Conservation (phyloP, 1,140 invertebrate species). For the Telenomus remus region DNA sequence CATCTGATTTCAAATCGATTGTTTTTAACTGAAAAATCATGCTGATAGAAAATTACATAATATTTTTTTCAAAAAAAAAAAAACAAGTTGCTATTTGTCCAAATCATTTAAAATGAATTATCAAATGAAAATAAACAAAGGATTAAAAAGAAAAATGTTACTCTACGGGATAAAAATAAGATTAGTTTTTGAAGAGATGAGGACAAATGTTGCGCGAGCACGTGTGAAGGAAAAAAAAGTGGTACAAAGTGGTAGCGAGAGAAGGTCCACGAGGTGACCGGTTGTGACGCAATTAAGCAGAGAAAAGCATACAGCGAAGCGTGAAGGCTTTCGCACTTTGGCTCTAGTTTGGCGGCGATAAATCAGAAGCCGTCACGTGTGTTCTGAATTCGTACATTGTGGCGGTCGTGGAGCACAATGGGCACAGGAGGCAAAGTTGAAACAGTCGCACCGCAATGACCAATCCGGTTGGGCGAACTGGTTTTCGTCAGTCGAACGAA, state of each 20-base stretch:
- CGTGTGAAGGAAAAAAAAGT: not conserved
- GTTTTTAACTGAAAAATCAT: no score
- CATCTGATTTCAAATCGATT: no score
- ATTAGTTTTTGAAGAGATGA: no score
- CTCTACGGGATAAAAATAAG: no score
- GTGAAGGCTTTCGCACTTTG: constrained; percentile 4
- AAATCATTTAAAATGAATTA: no score
- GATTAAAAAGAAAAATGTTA: no score
- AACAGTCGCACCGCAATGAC: constrained; percentile 15
- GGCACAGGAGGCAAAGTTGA: constrained; percentile 10
- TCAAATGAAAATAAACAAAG: no score
- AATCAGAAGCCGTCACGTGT: constrained; percentile 19
- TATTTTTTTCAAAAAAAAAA: no score
- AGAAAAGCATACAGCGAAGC: not conserved
- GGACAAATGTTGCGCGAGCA: no score
- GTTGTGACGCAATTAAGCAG: not conserved
- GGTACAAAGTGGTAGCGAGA: not conserved
- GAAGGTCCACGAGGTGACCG: not conserved
- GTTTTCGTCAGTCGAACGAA: constrained; percentile 17
- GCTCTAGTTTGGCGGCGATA: constrained; percentile 1
- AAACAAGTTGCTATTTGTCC: no score
- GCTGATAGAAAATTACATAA: no score
- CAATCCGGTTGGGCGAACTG: constrained; percentile 25
- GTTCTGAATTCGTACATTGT: constrained; percentile 22
- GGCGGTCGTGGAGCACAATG: constrained; percentile 1